Base-by-base conservation (phyloP, 2,888 invertebrate species). In the Drosophila colorata region DNA sequence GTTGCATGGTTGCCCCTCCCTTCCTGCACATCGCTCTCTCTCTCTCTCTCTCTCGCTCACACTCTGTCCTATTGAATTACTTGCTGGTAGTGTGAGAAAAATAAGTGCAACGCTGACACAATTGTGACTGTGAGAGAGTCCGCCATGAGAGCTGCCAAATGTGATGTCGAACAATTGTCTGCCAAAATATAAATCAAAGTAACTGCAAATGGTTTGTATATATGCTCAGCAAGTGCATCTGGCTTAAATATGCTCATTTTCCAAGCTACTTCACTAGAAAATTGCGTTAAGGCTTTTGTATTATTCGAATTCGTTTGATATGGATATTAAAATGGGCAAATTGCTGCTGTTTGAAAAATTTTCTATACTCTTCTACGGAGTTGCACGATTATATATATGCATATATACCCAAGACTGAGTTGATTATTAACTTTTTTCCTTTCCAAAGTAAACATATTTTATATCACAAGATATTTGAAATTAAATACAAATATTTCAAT, bases 51-150 rank as follows among this genome's bases (percentile, higher is more conserved):
- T 25, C 20, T 51, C 28, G 18, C 35, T 46, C 14, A 31, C n/a
- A 41, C 33, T 51, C 9, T 35, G 56, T 66, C 57, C 55, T 59
- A 81, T 81, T 80, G 68, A 66, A 65, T 76, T 61, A 66, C 75
- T 43, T 37, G 47, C 53, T 40, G 9, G 75, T 67, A 74, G 87
- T 87, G 87, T 85, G 85, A 78, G 87, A 81, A 81, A 84, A 77
- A 63, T 61, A 78, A 81, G 52, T 85, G 87, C 81, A 81, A 60
- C 64, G 83, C 58, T 85, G 81, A 63, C 85, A 87, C 85, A 85
- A 85, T 85, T 81, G 82, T 52, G 53, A 60, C 58, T 65, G 57
- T 48, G 49, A 43, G 61, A 70, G 40, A 44, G 35, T 31, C 14
- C 55, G 31, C 37, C 28, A 7, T 11, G 16, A 7, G 20, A 47